Conservation (phyloP, 1,140 invertebrate species). For the Megalonaias nervosa region DNA sequence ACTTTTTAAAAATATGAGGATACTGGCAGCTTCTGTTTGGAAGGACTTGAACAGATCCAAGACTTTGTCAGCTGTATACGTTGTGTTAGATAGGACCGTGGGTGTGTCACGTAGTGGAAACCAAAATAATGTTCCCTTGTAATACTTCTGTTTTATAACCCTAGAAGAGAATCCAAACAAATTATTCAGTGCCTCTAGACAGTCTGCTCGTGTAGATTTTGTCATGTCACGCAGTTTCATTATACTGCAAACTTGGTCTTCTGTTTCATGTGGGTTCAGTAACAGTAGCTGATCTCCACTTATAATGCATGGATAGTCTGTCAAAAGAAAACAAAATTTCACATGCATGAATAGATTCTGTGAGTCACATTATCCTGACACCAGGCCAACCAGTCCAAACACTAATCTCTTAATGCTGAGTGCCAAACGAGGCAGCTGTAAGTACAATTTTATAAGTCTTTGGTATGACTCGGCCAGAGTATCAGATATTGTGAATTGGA, state of each 20-base stretch:
- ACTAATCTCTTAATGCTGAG: no score
- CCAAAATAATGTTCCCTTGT: conserved; percentile 59
- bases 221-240: neutral
- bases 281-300: conserved; percentile 23
- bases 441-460: no score
- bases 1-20: conserved; percentile 50
- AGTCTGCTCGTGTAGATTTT: conserved; percentile 2
- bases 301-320: conserved; percentile 25
- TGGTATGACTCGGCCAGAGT: no score
- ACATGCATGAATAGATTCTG: no score
- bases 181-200: no score
- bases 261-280: conserved; percentile 24
- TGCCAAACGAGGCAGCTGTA: no score
- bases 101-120: conserved; percentile 55
- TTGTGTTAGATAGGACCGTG: conserved; percentile 34
- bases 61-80: conserved; percentile 44
- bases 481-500: no score
- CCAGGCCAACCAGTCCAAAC: no score
- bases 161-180: conserved; percentile 12
- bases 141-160: conserved; percentile 11
- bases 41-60: conserved; percentile 42
- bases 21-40: conserved; percentile 31
- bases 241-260: conserved; percentile 7
- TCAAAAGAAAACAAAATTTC: no score
- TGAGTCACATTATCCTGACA: no score